These are phyloP conservation scores for Charadrius vociferus DNA, from an alignment of 2,113 vertebrate species.

Conservation along the genomic window DNA sequence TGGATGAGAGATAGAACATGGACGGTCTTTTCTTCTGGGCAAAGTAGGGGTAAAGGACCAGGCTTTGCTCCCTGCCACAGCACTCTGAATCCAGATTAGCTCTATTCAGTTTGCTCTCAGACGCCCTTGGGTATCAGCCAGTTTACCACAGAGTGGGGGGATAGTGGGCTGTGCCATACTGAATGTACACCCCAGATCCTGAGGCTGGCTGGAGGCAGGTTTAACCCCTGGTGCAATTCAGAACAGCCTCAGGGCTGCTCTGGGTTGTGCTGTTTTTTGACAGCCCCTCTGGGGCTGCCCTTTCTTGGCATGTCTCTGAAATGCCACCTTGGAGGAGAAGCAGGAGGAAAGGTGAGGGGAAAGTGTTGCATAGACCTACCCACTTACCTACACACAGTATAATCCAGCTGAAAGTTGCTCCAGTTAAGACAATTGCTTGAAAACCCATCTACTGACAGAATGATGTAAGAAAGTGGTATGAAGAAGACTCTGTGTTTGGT, in stretches of 20 bases:
- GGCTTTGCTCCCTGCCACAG: not conserved
- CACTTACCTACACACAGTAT: not conserved
- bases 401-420: not conserved
- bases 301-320: constrained; percentile 31
- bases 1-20: not conserved
- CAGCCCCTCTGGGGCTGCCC: constrained; percentile 36
- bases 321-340: not conserved
- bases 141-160: not conserved
- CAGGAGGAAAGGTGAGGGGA: not conserved
- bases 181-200: constrained; percentile 9
- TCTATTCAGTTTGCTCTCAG: not conserved
- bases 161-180: not conserved
- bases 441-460: not conserved
- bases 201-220: constrained; percentile 56
- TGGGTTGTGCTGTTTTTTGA: constrained; percentile 49
- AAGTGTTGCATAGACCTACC: not conserved
- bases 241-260: constrained; percentile 61
- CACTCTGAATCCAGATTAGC: not conserved
- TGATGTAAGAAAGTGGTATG: not conserved
- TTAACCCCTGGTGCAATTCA: constrained; percentile 49
- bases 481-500: not conserved
- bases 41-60: not conserved
- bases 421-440: not conserved
- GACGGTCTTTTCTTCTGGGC: not conserved
- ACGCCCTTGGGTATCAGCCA: not conserved